Evolutionary conservation across 1,140 invertebrate species (phyloP), one percentile per base, ranked within the genome.

Genomic region (Himalopsyche phryganea): DNA sequence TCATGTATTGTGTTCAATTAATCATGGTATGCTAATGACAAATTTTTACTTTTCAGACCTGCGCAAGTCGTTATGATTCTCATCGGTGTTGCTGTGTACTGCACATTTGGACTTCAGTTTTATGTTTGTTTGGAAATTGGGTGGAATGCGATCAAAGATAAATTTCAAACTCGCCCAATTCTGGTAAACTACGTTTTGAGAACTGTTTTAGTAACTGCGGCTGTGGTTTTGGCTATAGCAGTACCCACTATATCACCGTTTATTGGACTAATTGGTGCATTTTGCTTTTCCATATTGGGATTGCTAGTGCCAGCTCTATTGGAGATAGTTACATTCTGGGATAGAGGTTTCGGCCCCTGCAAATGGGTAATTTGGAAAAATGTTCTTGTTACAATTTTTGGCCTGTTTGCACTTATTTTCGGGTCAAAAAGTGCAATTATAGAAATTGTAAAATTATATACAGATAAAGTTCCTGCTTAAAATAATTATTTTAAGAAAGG

Each of bases 31-130:
- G 3, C 23, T 28, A 28, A 28, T 28, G 23, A 28, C n/a, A n/a
- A n/a, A 42, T 9, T 42, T 61, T 68, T 55, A 61, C 65, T 17
- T 63, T 81, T 60, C 78, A 94, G 92, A 66, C 78, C 90, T 10
- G 91, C 92, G 20, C 87, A 94, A 80, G 75, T 84, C 23, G 92
- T 96, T 0, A 89, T 93, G 73, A 75, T 97, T 35, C 76, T 92
- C 33, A 94, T 98, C 68, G 89, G 84, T 0, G 68, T 95, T 10
- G 91, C 92, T 1, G 92, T 98, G 1, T 96, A 90, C 69, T 90
- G 92, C 68, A 94, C 92, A 0, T 98, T 95, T 71, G 92, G 90
- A n/a, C 81, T 98, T 36, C 96, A 98, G 75, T 93, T 97, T 68
- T 98, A 92, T 72, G 94, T 98, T 1, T 95, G 94, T 68, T 73